Conservation (phyloP, 2,113 vertebrate genomes). For the Epinephelus moara region DNA sequence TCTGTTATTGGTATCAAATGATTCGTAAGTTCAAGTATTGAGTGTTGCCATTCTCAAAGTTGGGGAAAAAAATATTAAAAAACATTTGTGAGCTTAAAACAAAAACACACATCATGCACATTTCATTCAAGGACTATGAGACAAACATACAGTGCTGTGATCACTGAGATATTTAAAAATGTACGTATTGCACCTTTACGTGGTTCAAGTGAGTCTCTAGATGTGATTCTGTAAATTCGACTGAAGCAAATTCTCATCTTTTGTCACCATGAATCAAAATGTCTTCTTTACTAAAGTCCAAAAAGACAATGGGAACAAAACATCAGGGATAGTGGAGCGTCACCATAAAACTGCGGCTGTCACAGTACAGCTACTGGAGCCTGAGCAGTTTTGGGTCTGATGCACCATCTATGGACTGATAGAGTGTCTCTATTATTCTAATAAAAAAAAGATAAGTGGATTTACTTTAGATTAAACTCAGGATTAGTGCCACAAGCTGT, state of each 20-base stretch:
- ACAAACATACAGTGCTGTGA: slow-evolving; percentile 47
- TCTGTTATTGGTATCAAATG: slow-evolving; percentile 17
- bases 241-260: slow-evolving; percentile 16
- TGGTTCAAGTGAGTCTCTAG: slow-evolving; percentile 16
- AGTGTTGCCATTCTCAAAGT: slow-evolving; percentile 10
- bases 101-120: slow-evolving; percentile 57
- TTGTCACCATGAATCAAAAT: slow-evolving; percentile 9
- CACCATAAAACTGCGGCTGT: background rate
- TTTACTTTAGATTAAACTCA: slow-evolving; percentile 18
- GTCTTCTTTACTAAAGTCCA: background rate
- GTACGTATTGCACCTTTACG: slow-evolving; percentile 58
- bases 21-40: slow-evolving; percentile 40
- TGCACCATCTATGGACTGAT: background rate
- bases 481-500: slow-evolving; percentile 41
- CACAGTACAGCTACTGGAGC: background rate
- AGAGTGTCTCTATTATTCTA: slow-evolving; percentile 2
- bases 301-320: slow-evolving; percentile 1
- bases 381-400: background rate
- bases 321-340: slow-evolving; percentile 2
- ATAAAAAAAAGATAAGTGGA: slow-evolving; percentile 16
- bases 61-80: slow-evolving; percentile 15
- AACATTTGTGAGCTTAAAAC: slow-evolving; percentile 37
- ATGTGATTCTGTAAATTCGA: slow-evolving; percentile 10
- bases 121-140: slow-evolving; percentile 31
- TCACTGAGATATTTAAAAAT: slow-evolving; percentile 22